Evolutionary conservation across 1,140 invertebrate genomes (phyloP), one percentile per base, ranked within the genome.

Genomic region (Drosophila neocordata): DNA sequence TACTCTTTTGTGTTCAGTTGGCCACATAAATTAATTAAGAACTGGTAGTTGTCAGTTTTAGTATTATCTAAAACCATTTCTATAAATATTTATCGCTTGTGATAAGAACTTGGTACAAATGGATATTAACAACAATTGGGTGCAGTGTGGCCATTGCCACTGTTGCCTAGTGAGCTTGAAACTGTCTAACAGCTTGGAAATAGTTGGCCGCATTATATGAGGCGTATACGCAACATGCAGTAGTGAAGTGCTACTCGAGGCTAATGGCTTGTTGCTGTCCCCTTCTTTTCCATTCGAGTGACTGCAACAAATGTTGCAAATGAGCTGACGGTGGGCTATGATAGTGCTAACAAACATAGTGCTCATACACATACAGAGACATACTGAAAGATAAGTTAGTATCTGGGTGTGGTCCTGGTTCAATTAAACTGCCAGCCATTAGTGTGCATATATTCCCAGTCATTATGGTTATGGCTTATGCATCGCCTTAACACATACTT

Each of bases 181-280:
- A 89, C 66, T 74, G 83, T 88, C 76, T 84, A 88, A 79, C 83
- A 88, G 83, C 83, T 84, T 83, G 83, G 83, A 88, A 88, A 87
- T 79, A 70, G 72, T 88, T 79, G 69, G 76, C 56, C 44, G 59
- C 58, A 38, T 65, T 66, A 78, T 31, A 81, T 69, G 66, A 62
- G 64, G 73, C 82, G 82, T 82, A 85, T 85, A 80, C 83, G 74
- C 77, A 82, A 79, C 65, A 64, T 38, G 56, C 69, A 55, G 52
- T 61, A 64, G 59, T 67, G 37, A 60, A 61, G 67, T 67, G 41
- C 13, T 20, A 8, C 18, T 48, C 15, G 41, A 48, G 59, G 63
- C 59, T 77, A 63, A 72, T 79, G 76, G 72, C 64, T 35, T 75
- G 73, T 77, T 59, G 44, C 35, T 41, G 48, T 48, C 44, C 69